Base-by-base conservation (phyloP, 2,113 vertebrate species). In the Ammodytes marinus region DNA sequence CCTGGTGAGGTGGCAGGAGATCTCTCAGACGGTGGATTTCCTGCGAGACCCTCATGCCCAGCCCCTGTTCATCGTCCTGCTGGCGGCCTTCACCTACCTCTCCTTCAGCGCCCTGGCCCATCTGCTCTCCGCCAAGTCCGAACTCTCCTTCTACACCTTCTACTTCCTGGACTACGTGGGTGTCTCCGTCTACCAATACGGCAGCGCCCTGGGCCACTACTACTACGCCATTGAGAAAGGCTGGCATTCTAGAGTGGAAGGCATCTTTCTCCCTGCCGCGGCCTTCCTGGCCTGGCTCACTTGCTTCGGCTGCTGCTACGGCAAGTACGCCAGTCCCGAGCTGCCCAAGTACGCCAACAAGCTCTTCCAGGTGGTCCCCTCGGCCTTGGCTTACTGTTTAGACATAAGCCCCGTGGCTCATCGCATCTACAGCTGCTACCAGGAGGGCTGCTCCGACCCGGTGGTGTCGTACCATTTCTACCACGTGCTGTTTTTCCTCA, bases 81-180 rank as follows among this genome's bases (percentile, higher is more conserved):
- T 93, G 0, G 91, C 98, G 0, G 94, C 97, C 54, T 95, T 99
- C 92, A 96, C 95, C 75, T 99, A 98, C 94, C 94, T 99, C 88
- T 94, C 91, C 1, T 96, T 96, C 95, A 99, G 98, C 74, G 94
- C 96, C 11, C 90, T 97, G 8, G 98, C 98, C 9, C 98, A 99
- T 82, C 96, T 99, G 47, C 93, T 99, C 84, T 97, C 97, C 57
- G 97, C 98, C 91, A 97, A 97, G 49, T 99, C 98, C 0, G 98
- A 99, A 94, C 96, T 99, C 90, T 99, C 98, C 87, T 97, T 97
- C 86, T 99, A 97, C 88, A 90, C 95, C 52, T 99, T 99, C 93
- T 99, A 97, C 94, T 99, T 99, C 92, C 80, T 99, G 92, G 98
- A 99, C 94, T 99, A 99, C 0, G 96, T 99, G 49, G 98, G 98